These are phyloP conservation scores for Griposia aprilina DNA, from an alignment of 2,888 invertebrate genomes.

Conservation along the genomic window DNA sequence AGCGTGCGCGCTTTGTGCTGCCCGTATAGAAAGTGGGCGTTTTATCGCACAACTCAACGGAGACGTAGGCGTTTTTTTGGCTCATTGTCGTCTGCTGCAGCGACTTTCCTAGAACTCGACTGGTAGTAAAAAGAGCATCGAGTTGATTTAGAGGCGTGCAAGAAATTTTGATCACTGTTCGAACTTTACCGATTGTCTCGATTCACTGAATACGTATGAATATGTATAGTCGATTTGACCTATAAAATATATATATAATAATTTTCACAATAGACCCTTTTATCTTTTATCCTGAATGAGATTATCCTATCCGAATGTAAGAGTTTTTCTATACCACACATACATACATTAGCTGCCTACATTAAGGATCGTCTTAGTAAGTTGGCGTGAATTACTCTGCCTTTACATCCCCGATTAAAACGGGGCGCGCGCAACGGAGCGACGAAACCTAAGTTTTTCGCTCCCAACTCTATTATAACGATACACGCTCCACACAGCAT, in stretches of 20 bases:
- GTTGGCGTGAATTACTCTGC: conserved; percentile 56
- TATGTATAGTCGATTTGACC: conserved; percentile 30
- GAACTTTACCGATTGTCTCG: conserved; percentile 27
- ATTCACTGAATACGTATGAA: conserved; percentile 38
- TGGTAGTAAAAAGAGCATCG: conserved; percentile 23
- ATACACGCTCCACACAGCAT: conserved; percentile 58
- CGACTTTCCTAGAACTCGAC: conserved; percentile 44
- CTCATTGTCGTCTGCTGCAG: conserved; percentile 45
- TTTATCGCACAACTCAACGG: conserved; percentile 60
- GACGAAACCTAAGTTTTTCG: conserved; percentile 74
- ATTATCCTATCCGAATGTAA: conserved; percentile 38
- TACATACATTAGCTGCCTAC: conserved; percentile 9
- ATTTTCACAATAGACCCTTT: conserved; percentile 49
- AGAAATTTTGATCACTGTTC: conserved; percentile 25
- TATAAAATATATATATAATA: too few species aligned
- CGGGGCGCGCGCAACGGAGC: conserved; percentile 75
- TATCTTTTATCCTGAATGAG: conserved; percentile 32
- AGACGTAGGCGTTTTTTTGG: conserved; percentile 58
- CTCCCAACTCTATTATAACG: conserved; percentile 70
- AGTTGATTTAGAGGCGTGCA: conserved; percentile 19
- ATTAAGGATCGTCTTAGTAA: conserved; percentile 33
- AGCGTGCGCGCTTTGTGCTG: conserved; percentile 68
- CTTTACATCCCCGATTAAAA: conserved; percentile 65
- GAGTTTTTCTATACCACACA: conserved; percentile 21
- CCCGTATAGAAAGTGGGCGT: conserved; percentile 74